Conservation (phyloP, 2,113 vertebrate species). For the Oxyruncus cristatus region DNA sequence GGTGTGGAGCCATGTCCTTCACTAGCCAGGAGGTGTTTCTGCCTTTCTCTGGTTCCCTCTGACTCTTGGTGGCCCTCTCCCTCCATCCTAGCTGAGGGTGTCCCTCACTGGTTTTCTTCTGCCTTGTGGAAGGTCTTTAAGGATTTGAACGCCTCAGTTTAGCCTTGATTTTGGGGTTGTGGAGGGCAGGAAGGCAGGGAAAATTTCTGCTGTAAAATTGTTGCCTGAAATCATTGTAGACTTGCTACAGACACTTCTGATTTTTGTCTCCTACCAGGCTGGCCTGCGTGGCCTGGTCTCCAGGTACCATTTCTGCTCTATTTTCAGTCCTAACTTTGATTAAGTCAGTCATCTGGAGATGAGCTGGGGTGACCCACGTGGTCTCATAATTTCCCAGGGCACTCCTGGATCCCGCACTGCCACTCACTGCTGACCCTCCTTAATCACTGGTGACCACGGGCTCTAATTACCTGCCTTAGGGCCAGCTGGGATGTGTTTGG, state of each 20-base stretch:
- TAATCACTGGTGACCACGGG: background rate
- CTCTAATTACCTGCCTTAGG: background rate
- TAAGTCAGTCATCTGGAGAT: background rate
- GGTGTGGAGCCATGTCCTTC: background rate
- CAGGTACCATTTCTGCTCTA: background rate
- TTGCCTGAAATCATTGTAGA: background rate
- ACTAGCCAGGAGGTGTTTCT: background rate
- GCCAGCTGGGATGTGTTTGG: accelerated
- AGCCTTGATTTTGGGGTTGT: background rate
- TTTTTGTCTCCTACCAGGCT: background rate
- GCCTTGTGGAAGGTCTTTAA: background rate
- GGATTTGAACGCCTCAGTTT: accelerated
- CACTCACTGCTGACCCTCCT: background rate
- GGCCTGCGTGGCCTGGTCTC: background rate
- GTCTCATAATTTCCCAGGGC: background rate
- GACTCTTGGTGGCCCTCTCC: background rate
- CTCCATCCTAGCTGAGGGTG: background rate
- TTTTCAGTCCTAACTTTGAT: background rate
- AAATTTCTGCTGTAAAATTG: background rate
- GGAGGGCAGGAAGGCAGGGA: background rate
- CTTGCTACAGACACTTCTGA: background rate
- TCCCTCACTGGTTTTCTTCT: background rate
- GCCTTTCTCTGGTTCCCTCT: background rate
- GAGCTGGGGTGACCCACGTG: background rate
- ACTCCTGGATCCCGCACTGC: accelerated